Evolutionary conservation across 1,140 invertebrate species (phyloP).

Genomic region (Neodiprion pinetum): DNA sequence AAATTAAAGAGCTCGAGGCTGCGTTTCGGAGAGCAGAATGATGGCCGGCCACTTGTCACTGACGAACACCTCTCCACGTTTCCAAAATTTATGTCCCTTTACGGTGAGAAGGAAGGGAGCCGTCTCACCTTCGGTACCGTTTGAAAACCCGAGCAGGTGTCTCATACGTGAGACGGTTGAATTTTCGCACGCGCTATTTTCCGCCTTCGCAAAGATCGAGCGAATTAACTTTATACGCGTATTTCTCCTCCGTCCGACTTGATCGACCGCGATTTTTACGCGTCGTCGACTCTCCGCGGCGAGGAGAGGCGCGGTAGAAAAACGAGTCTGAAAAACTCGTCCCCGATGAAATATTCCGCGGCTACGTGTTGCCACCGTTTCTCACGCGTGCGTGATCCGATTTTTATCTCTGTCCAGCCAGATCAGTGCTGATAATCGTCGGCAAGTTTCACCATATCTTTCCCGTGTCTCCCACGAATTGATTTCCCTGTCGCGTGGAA

Average conservation of each 20-base stretch:
- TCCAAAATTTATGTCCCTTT: neutral
- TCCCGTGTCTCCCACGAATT: neutral
- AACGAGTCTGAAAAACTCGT: neutral
- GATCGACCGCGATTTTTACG: neutral
- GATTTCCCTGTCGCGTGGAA: conserved; percentile 1
- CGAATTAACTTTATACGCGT: neutral
- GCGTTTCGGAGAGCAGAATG: neutral
- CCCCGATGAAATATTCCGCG: neutral
- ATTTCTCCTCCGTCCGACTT: neutral
- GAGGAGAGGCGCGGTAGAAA: neutral
- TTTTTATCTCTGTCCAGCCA: neutral
- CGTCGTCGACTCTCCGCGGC: neutral
- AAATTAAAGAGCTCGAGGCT: neutral
- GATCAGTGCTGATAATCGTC: neutral
- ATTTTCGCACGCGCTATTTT: neutral
- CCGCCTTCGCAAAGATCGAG: neutral
- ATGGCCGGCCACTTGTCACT: conserved; percentile 4
- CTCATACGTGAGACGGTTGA: neutral
- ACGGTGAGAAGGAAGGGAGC: neutral
- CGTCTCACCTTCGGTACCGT: neutral
- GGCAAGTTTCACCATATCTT: neutral
- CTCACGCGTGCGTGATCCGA: neutral
- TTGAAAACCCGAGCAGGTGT: neutral
- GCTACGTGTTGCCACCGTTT: neutral
- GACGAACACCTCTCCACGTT: neutral